Evolutionary conservation across 2,888 invertebrate genomes (phyloP), one percentile per base, ranked within the genome.

Genomic region (Pseudeuparius sepicola): DNA sequence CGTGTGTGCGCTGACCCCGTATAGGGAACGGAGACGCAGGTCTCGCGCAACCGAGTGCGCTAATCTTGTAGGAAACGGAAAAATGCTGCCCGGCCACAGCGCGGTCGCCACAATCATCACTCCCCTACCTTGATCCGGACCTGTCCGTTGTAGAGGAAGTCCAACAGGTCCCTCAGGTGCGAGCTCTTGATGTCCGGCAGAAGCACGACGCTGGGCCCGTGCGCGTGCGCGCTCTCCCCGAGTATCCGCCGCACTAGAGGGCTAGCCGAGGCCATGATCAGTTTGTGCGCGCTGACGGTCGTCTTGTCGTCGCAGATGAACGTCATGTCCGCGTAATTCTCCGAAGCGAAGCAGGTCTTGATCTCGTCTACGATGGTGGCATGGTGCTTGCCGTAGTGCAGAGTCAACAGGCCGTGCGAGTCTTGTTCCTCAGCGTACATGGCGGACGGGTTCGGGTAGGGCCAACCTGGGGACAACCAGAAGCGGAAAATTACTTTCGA

Each of bases 301-400:
- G 79, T 81, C 50, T 83, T 82, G 65, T 84, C 84, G 63, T 85
- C 84, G 63, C 87, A 87, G 47, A 86, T 77, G 58, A 88, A 76
- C 57, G 81, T 78, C 66, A 88, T 74, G 68, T 88, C 87, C 41
- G 86, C 83, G 65, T 81, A 85, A 64, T 83, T 78, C 62, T 86
- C 84, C 49, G 84, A 85, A 54, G 79, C 73, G 70, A 84, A 86
- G 72, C 87, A 87, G 59, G 84, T 82, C 59, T 82, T 81, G 61
- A 87, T 83, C 71, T 87, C 87, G 66, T 83, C 85, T 65, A 84
- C 79, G 71, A 88, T 81, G 68, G 86, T 86, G 68, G 85, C 85
- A 72, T 84, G 85, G 73, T 87, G 87, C 73, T 87, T 87, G 71
- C 86, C 86, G 70, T 88, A 87, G 69, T 87, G 86, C 68, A 88